Percentiles rank a stretch among this genome's conserved stretches.
These are phyloP conservation scores for Aegithalos caudatus DNA, from an alignment of 2,113 vertebrate genomes.

Conservation along the genomic window DNA sequence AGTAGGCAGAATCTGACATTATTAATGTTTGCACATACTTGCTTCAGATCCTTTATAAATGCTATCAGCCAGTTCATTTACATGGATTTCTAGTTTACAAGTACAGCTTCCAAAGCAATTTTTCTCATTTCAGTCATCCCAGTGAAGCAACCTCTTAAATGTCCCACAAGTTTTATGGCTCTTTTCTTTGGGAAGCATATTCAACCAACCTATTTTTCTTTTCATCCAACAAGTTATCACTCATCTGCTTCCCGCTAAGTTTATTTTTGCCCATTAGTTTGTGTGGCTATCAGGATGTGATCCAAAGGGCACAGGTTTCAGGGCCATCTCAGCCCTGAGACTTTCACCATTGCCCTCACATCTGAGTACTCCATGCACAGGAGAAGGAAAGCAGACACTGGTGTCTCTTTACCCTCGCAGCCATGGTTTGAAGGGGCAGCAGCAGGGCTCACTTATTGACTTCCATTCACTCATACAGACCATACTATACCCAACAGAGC, in stretches of 20 bases:
- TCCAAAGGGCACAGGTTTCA: neutral
- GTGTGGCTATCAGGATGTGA: neutral
- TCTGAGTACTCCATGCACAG: neutral
- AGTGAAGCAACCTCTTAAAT: neutral
- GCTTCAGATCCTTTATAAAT: neutral
- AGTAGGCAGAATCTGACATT: neutral
- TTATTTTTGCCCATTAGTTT: neutral
- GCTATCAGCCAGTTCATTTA: neutral
- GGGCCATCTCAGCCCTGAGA: neutral
- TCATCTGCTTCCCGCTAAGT: neutral
- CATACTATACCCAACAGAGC: neutral
- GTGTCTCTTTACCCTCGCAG: neutral
- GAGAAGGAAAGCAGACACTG: neutral
- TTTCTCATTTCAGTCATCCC: neutral
- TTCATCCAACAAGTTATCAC: neutral
- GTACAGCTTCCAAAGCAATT: neutral
- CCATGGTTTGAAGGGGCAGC: neutral
- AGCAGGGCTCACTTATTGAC: neutral
- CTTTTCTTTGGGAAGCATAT: neutral
- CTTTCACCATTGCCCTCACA: neutral
- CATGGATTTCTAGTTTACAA: neutral
- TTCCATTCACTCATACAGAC: neutral
- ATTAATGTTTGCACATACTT: rapidly evolving
- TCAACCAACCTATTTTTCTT: neutral
- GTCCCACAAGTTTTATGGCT: rapidly evolving